A percentile compares a stretch with the other conserved stretches of the same genome.
These are phyloP conservation scores for Athetis lepigone DNA, from an alignment of 2,888 invertebrate species.

Conservation along the genomic window DNA sequence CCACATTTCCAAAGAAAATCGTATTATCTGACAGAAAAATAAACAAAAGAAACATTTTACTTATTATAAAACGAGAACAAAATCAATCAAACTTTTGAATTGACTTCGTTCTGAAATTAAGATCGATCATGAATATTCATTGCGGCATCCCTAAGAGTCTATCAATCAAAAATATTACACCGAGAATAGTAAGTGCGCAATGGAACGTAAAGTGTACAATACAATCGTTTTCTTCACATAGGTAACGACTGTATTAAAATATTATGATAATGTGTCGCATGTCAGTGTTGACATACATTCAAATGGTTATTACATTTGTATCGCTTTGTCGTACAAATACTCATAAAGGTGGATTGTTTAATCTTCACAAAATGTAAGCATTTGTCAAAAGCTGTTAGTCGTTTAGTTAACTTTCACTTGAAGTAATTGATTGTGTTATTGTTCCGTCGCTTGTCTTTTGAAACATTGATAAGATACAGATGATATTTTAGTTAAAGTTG, in stretches of 20 bases:
- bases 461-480: neutral
- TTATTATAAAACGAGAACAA: conserved; percentile 20
- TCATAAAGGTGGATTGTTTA: neutral
- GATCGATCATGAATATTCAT: conserved; percentile 38
- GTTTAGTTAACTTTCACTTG: too few species aligned
- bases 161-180: conserved; percentile 27
- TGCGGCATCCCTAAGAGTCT: conserved; percentile 9
- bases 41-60: conserved; percentile 9
- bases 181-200: neutral
- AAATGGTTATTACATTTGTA: conserved; percentile 4
- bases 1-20: neutral
- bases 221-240: neutral
- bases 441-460: neutral
- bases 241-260: neutral
- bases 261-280: neutral
- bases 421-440: neutral
- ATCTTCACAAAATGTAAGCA: neutral
- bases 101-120: conserved; percentile 42
- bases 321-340: neutral
- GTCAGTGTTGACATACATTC: neutral
- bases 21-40: conserved; percentile 1
- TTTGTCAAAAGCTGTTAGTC: neutral
- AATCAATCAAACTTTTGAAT: conserved; percentile 51
- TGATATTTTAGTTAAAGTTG: neutral
- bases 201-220: neutral